Evolutionary conservation across 2,797 vertebrate genomes (phyloP), one percentile per base, ranked within the genome.

Genomic region (Aythya fuligula): DNA sequence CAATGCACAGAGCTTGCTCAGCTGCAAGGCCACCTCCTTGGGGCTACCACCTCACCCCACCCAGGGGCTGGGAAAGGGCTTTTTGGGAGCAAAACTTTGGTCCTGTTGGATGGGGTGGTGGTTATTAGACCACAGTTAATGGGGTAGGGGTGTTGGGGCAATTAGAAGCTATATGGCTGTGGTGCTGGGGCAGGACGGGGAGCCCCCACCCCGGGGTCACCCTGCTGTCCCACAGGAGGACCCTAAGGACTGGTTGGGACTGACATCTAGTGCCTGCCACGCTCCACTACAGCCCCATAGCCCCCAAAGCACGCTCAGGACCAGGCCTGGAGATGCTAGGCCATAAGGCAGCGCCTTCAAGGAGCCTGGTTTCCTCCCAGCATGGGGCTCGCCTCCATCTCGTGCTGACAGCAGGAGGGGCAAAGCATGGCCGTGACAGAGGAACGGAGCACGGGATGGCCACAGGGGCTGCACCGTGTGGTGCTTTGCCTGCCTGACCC

Each of bases 201-300:
- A 41, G 61, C 38, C 17, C 24, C 61, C 57, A 25, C 15, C 18
- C 30, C 1, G 0, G 43, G 56, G 24, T 70, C 77, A 57, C 61
- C 49, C 53, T 0, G 2, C 32, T 61, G 39, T 49, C 58, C 32
- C 22, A 9, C n/a, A 16, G 82, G 34, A 36, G 21, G 61, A 53
- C 47, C 15, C 4, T 57, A 86, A 64, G 1, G 49, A 53, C 71
- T 7, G 47, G 87, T 32, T 84, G 62, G 1, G 66, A 70, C 47
- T 96, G 95, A 94, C 85, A 94, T 49, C 87, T 88, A 81, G 76
- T 79, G 93, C 89, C 62, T 41, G 27, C 28, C 3, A 2, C 12
- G 22, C 15, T 58, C 85, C n/a, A 60, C 51, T 85, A 66, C 93
- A 84, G 51, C 54, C 89, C 43, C 13, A 1, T 8, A 64, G 41